A percentile compares a stretch with the other conserved stretches of the same genome.
These are phyloP conservation scores for Mallateleia sp. DNA, from an alignment of 2,888 invertebrate genomes.

Conservation along the genomic window DNA sequence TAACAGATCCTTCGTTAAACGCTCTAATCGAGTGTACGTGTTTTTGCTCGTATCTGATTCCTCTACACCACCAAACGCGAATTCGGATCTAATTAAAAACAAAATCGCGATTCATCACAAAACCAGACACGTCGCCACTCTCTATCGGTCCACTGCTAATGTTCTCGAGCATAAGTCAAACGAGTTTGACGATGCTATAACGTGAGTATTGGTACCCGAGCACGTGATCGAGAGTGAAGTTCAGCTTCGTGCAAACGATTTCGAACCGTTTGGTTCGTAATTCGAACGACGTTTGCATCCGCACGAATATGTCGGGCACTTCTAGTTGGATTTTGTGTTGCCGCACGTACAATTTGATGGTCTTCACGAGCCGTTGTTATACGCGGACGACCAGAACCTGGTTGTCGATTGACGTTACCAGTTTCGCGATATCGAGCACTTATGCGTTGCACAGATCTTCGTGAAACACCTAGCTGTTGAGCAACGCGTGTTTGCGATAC, in stretches of 20 bases:
- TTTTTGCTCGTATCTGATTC: too few species aligned
- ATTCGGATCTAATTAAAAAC: too few species aligned
- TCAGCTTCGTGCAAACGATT: conserved; percentile 12
- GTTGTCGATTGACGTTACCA: background rate
- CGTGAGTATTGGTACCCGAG: background rate
- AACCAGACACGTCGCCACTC: background rate
- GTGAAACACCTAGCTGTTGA: too few species aligned
- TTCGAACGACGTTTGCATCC: background rate
- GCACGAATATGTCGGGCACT: background rate
- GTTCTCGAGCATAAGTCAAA: background rate
- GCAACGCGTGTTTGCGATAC: too few species aligned
- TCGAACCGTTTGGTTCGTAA: background rate
- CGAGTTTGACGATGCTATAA: background rate
- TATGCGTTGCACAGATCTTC: background rate
- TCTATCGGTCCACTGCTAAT: background rate
- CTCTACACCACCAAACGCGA: too few species aligned
- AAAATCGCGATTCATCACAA: conserved; percentile 4
- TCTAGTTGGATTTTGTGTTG: background rate
- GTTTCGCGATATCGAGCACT: background rate
- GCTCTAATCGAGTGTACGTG: too few species aligned
- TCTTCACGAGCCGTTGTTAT: background rate
- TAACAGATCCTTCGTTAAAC: too few species aligned
- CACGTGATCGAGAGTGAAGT: background rate
- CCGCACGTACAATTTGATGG: background rate
- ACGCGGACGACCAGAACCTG: background rate